phyloP scores from a whole-genome alignment of 2,888 invertebrate species.

The Limnephilus marmoratus region DNA sequence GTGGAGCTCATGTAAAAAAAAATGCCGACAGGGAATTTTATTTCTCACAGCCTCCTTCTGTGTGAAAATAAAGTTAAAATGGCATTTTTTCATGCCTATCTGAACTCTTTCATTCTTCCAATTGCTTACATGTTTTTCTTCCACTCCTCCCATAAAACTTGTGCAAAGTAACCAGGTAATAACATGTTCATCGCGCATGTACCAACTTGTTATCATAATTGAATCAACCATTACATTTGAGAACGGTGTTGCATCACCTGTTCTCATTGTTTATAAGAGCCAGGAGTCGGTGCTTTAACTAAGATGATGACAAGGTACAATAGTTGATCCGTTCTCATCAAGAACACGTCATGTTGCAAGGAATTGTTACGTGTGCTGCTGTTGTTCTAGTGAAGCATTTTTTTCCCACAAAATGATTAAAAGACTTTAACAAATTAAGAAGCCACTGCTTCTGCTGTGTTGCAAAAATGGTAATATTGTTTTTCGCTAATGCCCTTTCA shows the following conservation, averaged over 20 bases:
- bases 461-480: not conserved
- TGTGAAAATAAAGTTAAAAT: too few relatives aligned
- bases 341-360: not conserved
- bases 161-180: not conserved
- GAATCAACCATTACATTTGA: not conserved
- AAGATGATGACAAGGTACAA: not conserved
- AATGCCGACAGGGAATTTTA: too few relatives aligned
- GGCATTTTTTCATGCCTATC: too few relatives aligned
- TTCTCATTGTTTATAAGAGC: not conserved
- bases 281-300: not conserved
- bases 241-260: not conserved
- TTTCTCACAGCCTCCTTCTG: too few relatives aligned
- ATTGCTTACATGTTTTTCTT: too few relatives aligned
- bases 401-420: not conserved
- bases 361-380: not conserved
- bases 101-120: too few relatives aligned
- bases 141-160: too few relatives aligned
- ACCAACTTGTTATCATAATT: not conserved
- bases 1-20: too few relatives aligned
- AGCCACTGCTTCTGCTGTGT: not conserved
- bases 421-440: not conserved
- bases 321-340: not conserved
- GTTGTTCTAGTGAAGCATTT: not conserved
- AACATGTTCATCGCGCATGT: not conserved
- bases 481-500: not conserved